Evolutionary conservation across 2,888 invertebrate species (phyloP), one percentile per base, ranked within the genome.

Genomic region (Mythimna vitellina): DNA sequence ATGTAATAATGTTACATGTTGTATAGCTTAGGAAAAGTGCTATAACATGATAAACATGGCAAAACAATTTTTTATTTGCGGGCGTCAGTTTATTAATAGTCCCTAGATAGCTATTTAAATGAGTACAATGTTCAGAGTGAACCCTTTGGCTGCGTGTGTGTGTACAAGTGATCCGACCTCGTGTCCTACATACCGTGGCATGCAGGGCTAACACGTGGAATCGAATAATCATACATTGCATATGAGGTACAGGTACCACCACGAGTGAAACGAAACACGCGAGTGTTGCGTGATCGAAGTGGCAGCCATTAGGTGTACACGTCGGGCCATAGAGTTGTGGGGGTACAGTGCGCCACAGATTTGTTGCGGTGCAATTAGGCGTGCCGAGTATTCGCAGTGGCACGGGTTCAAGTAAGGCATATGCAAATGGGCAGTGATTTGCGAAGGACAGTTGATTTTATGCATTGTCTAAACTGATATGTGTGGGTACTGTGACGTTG

Each of bases 351-450:
- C 54, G 57, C 67, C 57, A 35, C 70, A 80, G 74, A 84, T 84
- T 85, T 85, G 81, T 83, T 73, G 76, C 76, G 25, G 73, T 84
- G 84, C 80, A 84, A 85, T 84, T 84, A 84, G 81, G 73, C 76
- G 63, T 70, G 67, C 71, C 58, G 78, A 68, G 78, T 68, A 69
- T 73, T 79, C 74, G 62, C 70, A 73, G 65, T 79, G 72, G 79
- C 68, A 82, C 82, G 73, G 60, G 56, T 73, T 81, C 79, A 82
- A 78, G 73, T 70, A 73, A 81, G 81, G 74, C 79, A 65, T 82
- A 81, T 81, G 81, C 81, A 81, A 81, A 81, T 81, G 73, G 65
- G 53, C 70, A 65, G 65, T 82, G 81, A 81, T 82, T 81, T 82
- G 81, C 68, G 68, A 73, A 79, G 82, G 82, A 73, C 80, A 82